phyloP scores from a whole-genome alignment of 2,797 vertebrate genomes.

The Caiman crocodilus region DNA sequence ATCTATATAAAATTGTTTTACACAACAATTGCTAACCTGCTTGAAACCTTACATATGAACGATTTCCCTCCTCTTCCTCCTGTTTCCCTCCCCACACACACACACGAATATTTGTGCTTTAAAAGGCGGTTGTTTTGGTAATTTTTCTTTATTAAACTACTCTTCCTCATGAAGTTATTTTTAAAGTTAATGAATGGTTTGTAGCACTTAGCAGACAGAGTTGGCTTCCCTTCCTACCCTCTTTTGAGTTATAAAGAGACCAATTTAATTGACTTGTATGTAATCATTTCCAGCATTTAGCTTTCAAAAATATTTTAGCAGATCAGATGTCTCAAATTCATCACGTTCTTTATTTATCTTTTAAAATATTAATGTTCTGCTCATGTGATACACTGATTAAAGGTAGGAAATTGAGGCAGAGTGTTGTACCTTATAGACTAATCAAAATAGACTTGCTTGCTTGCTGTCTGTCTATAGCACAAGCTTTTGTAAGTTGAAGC shows the following conservation, averaged over 20 bases:
- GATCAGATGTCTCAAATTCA: conserved; percentile 62
- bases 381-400: conserved; percentile 63
- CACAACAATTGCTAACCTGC: conserved; percentile 9
- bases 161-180: neutral
- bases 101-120: neutral
- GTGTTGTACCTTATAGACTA: too few species aligned
- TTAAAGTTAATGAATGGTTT: conserved; percentile 23
- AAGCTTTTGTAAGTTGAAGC: too few species aligned
- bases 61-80: neutral
- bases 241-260: conserved; percentile 37
- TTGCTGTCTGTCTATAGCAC: too few species aligned
- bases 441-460: too few species aligned
- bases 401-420: conserved; percentile 37
- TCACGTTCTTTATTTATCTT: conserved; percentile 65
- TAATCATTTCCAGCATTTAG: conserved; percentile 35
- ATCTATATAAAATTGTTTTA: conserved; percentile 28
- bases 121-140: conserved; percentile 33
- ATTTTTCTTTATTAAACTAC: conserved; percentile 25
- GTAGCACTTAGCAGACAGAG: neutral
- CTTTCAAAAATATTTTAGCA: conserved; percentile 72
- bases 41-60: conserved; percentile 35
- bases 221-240: conserved; percentile 45
- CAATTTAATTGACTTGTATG: conserved; percentile 41
- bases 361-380: conserved; percentile 70
- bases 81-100: neutral